Conservation (phyloP, 1,140 invertebrate genomes). For the Atta cephalotes region DNA sequence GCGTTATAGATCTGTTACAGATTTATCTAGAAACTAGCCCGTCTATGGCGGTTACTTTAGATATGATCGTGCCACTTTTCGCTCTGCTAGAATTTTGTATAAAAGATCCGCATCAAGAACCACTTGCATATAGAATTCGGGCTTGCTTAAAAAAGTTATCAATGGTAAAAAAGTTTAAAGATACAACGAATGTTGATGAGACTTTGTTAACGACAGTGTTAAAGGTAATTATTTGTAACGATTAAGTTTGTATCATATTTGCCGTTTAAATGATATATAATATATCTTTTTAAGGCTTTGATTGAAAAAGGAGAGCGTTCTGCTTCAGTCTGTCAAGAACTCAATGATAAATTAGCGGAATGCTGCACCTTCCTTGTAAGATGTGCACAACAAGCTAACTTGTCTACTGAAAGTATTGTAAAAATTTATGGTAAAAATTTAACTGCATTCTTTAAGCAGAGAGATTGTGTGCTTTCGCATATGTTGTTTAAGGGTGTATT, state of each 20-base stretch:
- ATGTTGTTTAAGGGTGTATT: conserved; percentile 89
- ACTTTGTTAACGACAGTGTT: conserved; percentile 86
- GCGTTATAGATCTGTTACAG: conserved; percentile 90
- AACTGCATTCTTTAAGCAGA: conserved; percentile 87
- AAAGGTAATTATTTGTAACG: conserved; percentile 74
- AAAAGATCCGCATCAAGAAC: conserved; percentile 89
- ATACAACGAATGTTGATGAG: conserved; percentile 87
- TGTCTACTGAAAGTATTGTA: conserved; percentile 81
- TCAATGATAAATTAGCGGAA: conserved; percentile 89
- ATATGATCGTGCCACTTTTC: conserved; percentile 89
- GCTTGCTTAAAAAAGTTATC: conserved; percentile 88
- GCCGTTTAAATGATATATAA: conserved; percentile 13
- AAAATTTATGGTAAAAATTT: conserved; percentile 87
- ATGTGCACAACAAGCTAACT: conserved; percentile 86
- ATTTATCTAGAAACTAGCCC: conserved; percentile 90
- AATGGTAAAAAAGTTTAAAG: conserved; percentile 88
- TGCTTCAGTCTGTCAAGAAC: conserved; percentile 89
- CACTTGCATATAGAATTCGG: conserved; percentile 88
- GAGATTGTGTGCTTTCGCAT: conserved; percentile 88
- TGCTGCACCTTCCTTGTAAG: conserved; percentile 89
- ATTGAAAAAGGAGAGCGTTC: conserved; percentile 89
- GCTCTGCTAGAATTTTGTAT: conserved; percentile 89
- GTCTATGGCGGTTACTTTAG: conserved; percentile 88
- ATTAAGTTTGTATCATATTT: conserved; percentile 17
- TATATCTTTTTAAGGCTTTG: conserved; percentile 85